Conservation (phyloP, 2,888 invertebrate species). For the Bembecia ichneumoniformis region DNA sequence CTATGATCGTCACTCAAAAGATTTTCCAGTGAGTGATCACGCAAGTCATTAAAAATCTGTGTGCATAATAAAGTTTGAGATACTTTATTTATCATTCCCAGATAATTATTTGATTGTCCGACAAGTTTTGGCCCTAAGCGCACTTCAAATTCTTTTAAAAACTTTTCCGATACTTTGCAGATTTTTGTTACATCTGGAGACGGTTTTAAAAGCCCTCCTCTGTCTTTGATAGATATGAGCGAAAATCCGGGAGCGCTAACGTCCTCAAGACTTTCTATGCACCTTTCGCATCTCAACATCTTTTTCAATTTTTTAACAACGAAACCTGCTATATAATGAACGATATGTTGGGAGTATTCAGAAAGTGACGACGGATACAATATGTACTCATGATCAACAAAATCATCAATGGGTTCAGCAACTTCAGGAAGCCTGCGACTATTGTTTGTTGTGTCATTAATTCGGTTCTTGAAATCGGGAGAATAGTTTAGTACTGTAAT, state of each 20-base stretch:
- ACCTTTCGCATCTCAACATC: conserved; percentile 1
- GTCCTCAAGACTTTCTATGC: not conserved
- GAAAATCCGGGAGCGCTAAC: not conserved
- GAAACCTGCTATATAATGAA: conserved; percentile 3
- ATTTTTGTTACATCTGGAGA: not conserved
- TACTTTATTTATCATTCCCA: too few species aligned
- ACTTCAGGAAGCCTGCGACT: not conserved
- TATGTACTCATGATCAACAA: conserved; percentile 2
- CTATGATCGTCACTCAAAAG: too few species aligned
- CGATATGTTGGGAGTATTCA: conserved; percentile 2
- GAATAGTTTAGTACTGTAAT: conserved; percentile 6
- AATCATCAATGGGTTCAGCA: not conserved
- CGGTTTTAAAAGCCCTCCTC: not conserved
- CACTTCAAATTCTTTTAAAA: too few species aligned
- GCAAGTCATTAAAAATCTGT: too few species aligned
- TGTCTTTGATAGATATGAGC: too few species aligned
- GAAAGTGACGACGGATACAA: not conserved
- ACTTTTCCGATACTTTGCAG: not conserved
- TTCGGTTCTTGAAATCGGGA: not conserved
- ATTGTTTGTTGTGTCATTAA: conserved; percentile 2
- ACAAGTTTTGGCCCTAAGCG: too few species aligned
- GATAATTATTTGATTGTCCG: too few species aligned
- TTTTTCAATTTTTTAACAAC: conserved; percentile 4
- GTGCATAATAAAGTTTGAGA: too few species aligned
- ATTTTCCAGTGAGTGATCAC: too few species aligned